These are phyloP conservation scores for Turnix velox DNA, from an alignment of 2,113 vertebrate species.

Conservation along the genomic window DNA sequence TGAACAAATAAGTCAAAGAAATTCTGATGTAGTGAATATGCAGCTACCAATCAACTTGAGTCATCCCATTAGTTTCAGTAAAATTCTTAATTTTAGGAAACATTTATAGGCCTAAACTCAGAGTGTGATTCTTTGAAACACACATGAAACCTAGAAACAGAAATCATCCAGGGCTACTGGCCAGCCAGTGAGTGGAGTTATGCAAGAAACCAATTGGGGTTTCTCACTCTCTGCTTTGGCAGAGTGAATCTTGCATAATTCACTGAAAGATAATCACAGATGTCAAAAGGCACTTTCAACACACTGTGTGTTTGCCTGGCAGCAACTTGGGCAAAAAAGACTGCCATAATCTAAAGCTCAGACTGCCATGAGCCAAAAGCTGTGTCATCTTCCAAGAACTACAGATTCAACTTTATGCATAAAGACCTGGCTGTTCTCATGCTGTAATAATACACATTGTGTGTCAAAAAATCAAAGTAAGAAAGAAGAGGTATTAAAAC, in stretches of 20 bases:
- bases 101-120: neutral
- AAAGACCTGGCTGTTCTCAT: neutral
- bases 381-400: slow-evolving; percentile 12
- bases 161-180: neutral
- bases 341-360: neutral
- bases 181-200: neutral
- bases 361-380: neutral
- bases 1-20: neutral
- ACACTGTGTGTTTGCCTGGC: slow-evolving; percentile 19
- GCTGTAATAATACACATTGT: neutral
- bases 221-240: slow-evolving; percentile 43
- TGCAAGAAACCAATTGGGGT: neutral
- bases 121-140: neutral
- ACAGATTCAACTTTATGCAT: neutral
- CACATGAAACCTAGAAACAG: neutral
- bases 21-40: neutral
- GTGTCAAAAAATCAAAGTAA: neutral
- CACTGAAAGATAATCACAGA: slow-evolving; percentile 37
- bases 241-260: slow-evolving; percentile 13
- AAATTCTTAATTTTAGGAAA: neutral
- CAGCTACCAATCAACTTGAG: neutral
- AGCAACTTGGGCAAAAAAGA: neutral
- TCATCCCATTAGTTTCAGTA: neutral
- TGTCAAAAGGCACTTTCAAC: slow-evolving; percentile 41
- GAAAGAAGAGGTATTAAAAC: neutral